phyloP scores from a whole-genome alignment of 2,888 invertebrate genomes.

The Drosophila putrida region DNA sequence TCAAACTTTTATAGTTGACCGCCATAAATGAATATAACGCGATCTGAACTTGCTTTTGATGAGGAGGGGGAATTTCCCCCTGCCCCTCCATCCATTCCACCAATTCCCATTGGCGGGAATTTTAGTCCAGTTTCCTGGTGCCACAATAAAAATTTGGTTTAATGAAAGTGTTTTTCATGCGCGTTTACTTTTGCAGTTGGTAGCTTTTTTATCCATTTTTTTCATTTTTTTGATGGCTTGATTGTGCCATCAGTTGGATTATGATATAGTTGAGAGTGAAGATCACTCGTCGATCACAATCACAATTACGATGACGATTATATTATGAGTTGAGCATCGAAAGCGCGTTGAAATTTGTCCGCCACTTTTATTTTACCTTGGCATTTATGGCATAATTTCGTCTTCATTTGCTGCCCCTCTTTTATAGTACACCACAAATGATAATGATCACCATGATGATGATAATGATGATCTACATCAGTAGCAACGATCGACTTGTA shows the following conservation, averaged over 20 bases:
- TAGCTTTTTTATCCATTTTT: not conserved
- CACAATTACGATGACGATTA: slow-evolving; percentile 18
- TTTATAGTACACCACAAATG: slow-evolving; percentile 1
- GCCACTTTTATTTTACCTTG: slow-evolving; percentile 65
- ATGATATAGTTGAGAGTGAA: slow-evolving; percentile 55
- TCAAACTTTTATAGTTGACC: slow-evolving; percentile 75
- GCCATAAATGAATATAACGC: slow-evolving; percentile 69
- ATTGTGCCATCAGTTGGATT: slow-evolving; percentile 70
- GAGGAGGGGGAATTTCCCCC: not conserved
- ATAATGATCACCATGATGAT: slow-evolving; percentile 13
- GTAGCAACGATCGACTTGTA: slow-evolving; percentile 19
- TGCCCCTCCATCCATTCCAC: not conserved
- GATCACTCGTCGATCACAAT: slow-evolving; percentile 46
- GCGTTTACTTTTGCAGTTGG: slow-evolving; percentile 17
- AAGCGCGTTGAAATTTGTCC: slow-evolving; percentile 55
- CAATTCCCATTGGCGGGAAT: not conserved
- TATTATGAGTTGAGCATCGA: slow-evolving; percentile 48
- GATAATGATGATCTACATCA: slow-evolving; percentile 15
- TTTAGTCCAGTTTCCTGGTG: slow-evolving; percentile 45
- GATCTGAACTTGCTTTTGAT: slow-evolving; percentile 21
- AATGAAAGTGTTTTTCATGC: slow-evolving; percentile 77
- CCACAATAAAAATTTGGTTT: slow-evolving; percentile 78
- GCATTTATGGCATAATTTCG: slow-evolving; percentile 77
- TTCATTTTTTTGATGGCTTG: slow-evolving; percentile 72
- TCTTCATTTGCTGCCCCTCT: slow-evolving; percentile 34